Evolutionary conservation across 1,140 invertebrate genomes (phyloP), one percentile per base, ranked within the genome.

Genomic region (Thrips palmi): DNA sequence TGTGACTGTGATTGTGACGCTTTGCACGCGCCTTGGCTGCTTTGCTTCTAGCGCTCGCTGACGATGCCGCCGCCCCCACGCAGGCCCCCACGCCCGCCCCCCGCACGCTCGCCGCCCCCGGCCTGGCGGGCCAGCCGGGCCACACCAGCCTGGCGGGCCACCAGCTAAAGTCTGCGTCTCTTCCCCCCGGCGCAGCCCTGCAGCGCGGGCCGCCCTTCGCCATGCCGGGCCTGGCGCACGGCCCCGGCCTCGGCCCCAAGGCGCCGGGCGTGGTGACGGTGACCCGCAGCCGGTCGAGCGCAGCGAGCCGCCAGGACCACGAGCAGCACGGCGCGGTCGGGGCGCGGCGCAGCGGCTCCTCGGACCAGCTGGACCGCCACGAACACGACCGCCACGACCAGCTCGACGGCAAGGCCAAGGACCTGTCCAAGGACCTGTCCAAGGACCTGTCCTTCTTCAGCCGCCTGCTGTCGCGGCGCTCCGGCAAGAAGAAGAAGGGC

Each of bases 401-500:
- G 40, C 59, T 58, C 47, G 44, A 49, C 21, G 44, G 45, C 11
- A 64, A 67, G 43, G 60, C 61, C 41, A 60, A 67, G 42, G 63
- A 66, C 45, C 15, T 40, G 33, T 37, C 10, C 10, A 43, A 46
- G 17, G 19, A 30, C 2, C 21, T 29, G 43, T 57, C 55, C 15
- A 66, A 60, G 48, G 67, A 73, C 40, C 60, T 63, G 34, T 71
- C 71, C 15, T 74, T 77, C 47, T 71, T 76, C 51, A 66, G 69
- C 21, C 61, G 71, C 38, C 51, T 77, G 14, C 59, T 75, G 20
- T 56, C 69, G 6, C 61, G 73, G 33, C 66, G 70, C 44, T 75
- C 68, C 46, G 68, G 68, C 11, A 68, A 72, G 45, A 73, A 71
- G 50, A 70, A 67, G 43, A 42, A 46, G 19, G 6, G 44, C 43